These are phyloP conservation scores for Beroe ovata DNA, from an alignment of 37 sponge, comb jelly and placozoan species.

Conservation along the genomic window DNA sequence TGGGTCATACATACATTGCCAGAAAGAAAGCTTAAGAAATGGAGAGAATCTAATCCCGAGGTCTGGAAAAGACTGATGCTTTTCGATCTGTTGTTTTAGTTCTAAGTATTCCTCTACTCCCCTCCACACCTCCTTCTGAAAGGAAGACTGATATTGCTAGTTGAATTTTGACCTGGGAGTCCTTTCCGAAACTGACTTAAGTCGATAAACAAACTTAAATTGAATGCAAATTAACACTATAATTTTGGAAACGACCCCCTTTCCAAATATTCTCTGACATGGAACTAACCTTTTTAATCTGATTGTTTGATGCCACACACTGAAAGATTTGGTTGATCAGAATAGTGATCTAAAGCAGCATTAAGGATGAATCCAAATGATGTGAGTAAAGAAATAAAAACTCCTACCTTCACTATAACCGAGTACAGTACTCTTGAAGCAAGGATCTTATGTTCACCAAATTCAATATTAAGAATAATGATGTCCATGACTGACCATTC, in stretches of 20 bases:
- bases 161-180: background rate
- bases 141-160: background rate
- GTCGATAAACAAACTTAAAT: too few relatives aligned
- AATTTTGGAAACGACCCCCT: too few relatives aligned
- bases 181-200: too few relatives aligned
- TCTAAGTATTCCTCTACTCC: background rate
- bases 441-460: conserved; percentile 22
- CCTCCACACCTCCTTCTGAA: conserved; percentile 4
- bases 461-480: background rate
- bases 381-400: too few relatives aligned
- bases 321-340: too few relatives aligned
- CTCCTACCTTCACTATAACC: conserved; percentile 24
- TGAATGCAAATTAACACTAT: too few relatives aligned
- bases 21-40: conserved; percentile 34
- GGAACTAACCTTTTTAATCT: conserved; percentile 25
- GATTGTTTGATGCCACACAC: conserved; percentile 36
- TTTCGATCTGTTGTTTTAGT: conserved; percentile 10
- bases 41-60: conserved; percentile 18
- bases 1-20: conserved; percentile 41
- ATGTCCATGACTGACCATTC: conserved; percentile 44
- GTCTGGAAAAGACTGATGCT: conserved; percentile 1
- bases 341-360: too few relatives aligned
- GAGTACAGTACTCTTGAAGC: conserved; percentile 26
- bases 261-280: too few relatives aligned
- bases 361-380: too few relatives aligned